Percentiles rank a stretch among this genome's conserved stretches.
These are phyloP conservation scores for Marmota monax DNA, from an alignment of 2,113 vertebrate species.

Conservation along the genomic window DNA sequence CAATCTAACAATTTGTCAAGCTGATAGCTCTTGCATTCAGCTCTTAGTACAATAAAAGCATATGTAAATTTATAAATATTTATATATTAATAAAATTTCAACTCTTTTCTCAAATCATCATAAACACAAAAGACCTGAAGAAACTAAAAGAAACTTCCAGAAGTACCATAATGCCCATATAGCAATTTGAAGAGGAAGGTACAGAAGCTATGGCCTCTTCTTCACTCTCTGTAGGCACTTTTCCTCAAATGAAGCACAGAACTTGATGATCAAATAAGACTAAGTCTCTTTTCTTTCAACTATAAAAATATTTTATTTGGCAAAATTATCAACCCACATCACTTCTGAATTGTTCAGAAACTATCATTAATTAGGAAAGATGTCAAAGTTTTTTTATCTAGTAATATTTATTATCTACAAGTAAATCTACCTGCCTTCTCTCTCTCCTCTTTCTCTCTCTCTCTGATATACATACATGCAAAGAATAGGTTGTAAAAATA, in stretches of 20 bases:
- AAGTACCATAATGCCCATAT: neutral
- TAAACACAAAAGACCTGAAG: slow-evolving; percentile 14
- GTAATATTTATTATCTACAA: slow-evolving; percentile 15
- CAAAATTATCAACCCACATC: neutral
- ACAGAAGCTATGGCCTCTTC: neutral
- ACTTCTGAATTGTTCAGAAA: slow-evolving; percentile 26
- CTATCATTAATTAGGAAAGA: slow-evolving; percentile 48
- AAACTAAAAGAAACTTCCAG: neutral
- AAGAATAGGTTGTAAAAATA: neutral
- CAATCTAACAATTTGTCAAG: neutral
- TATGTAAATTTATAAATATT: neutral
- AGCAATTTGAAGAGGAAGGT: neutral
- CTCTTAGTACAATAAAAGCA: neutral
- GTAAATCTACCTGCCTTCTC: neutral
- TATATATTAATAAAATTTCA: neutral
- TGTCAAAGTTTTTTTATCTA: neutral
- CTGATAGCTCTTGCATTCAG: neutral
- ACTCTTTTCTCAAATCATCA: neutral
- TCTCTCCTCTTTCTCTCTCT: too few relatives aligned
- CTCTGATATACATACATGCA: neutral
- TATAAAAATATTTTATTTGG: neutral
- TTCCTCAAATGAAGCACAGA: neutral
- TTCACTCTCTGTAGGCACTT: slow-evolving; percentile 7
- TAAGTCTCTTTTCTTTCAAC: neutral
- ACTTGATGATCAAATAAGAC: neutral